These are phyloP conservation scores for Homarus americanus DNA, from an alignment of 1,140 invertebrate species.

Conservation along the genomic window DNA sequence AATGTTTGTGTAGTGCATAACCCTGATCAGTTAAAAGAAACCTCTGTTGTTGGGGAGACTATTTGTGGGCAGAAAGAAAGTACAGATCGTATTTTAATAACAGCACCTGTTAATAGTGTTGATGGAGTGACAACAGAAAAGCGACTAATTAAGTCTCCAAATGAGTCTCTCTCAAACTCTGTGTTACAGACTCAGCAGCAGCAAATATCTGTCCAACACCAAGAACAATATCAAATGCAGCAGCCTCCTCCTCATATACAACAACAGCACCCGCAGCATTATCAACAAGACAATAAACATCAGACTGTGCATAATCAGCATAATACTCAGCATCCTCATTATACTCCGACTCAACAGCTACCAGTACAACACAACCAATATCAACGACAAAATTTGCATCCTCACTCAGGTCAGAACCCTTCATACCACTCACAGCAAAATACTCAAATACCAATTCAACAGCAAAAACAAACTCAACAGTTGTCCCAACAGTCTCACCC, in stretches of 20 bases:
- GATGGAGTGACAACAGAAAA: neutral
- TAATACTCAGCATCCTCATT: slow-evolving; percentile 26
- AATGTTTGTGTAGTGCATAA: slow-evolving; percentile 6
- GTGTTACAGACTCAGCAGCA: slow-evolving; percentile 4
- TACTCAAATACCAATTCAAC: neutral
- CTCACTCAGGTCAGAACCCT: neutral
- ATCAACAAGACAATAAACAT: slow-evolving; percentile 14
- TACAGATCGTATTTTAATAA: neutral
- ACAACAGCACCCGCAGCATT: slow-evolving; percentile 1
- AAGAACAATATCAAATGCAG: neutral
- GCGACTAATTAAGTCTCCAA: neutral
- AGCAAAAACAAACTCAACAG: slow-evolving; percentile 2
- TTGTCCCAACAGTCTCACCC: neutral
- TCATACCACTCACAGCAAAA: neutral
- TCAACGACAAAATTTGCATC: neutral
- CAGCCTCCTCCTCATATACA: neutral
- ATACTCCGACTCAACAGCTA: neutral
- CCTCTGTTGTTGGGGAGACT: neutral
- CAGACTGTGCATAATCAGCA: neutral
- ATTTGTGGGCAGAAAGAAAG: neutral
- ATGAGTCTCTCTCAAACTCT: neutral
- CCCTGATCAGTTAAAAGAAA: slow-evolving; percentile 36
- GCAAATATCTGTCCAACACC: neutral
- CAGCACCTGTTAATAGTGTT: neutral
- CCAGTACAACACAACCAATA: neutral